Percentiles rank a stretch among this genome's conserved stretches.
phyloP scores from a whole-genome alignment of 2,797 vertebrate species.

The Manis javanica region DNA sequence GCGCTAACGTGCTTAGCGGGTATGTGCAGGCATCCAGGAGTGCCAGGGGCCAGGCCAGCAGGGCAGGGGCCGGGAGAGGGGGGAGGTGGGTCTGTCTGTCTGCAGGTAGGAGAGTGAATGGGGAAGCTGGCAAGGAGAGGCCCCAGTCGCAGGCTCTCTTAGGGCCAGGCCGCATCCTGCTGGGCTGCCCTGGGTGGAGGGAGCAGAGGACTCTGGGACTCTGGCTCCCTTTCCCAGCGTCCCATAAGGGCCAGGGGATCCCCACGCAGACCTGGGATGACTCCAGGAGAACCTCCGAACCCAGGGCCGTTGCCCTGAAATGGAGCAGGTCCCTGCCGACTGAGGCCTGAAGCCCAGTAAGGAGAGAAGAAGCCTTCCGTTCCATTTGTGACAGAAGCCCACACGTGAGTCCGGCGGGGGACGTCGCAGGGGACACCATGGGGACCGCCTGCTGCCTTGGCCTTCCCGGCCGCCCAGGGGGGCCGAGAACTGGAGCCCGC shows the following conservation, averaged over 20 bases:
- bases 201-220: not conserved
- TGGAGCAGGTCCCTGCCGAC: not conserved
- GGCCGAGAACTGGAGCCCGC: not conserved
- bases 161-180: not conserved
- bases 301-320: not conserved
- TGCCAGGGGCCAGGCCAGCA: not conserved
- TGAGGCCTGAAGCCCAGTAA: not conserved
- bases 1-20: not conserved
- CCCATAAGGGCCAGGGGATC: not conserved
- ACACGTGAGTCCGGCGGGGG: not conserved
- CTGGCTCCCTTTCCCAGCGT: not conserved
- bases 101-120: not conserved
- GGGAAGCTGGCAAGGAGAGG: not conserved
- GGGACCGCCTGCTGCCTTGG: not conserved
- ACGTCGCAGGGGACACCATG: no score
- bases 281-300: not conserved
- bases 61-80: not conserved
- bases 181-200: not conserved
- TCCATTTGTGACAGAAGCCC: not conserved
- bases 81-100: not conserved
- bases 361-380: constrained; percentile 37
- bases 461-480: not conserved
- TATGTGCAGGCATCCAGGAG: not conserved
- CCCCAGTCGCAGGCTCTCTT: not conserved
- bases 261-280: not conserved